Base-by-base conservation (phyloP, 2,113 vertebrate species). In the Phrynosoma blainvillii region DNA sequence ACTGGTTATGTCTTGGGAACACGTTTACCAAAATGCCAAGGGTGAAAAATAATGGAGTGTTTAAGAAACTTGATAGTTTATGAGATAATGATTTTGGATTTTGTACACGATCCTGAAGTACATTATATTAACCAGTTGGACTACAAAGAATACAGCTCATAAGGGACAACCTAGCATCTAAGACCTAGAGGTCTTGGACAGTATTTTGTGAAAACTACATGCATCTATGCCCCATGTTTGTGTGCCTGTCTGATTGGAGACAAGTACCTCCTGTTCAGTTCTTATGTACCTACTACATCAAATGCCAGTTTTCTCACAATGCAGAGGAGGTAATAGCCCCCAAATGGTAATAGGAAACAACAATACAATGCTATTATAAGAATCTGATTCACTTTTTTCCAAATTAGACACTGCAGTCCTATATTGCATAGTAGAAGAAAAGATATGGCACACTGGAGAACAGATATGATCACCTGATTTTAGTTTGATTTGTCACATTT, bases 361-460 rank as follows among this genome's bases (percentile, higher is more conserved):
- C 20, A 84, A 52, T 77, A 6, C 47, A 47, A 47, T 47, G 47
- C 47, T 47, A 47, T 47, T 47, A 47, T 47, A 86, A 5, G 11
- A 23, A 32, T 11, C 23, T 52, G 36, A 77, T 82, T 86, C 23
- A 78, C 21, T 65, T 16, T 59, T 3, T 0, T 9, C 14, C 47
- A 5, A 85, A 14, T 8, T 88, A 78, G 77, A 65, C 62, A 7
- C 80, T 79, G 40, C 86, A 85, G 85, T 0, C 0, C 74, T 13
- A 21, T 66, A 23, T 47, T 6, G 47, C 8, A 73, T 5, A 32
- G 42, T 32, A 40, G 62, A 12, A n/a, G 62, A 86, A 75, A 62
- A 27, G 0, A 10, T 81, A 1, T 10, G 52, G 0, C 5, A 54
- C 40, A 16, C 0, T 30, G 6, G 76, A 76, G 18, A 88, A 36